Percentiles rank a stretch among this genome's conserved stretches.
Conservation (phyloP, 1,140 invertebrate species). For the Bactericera cockerelli region DNA sequence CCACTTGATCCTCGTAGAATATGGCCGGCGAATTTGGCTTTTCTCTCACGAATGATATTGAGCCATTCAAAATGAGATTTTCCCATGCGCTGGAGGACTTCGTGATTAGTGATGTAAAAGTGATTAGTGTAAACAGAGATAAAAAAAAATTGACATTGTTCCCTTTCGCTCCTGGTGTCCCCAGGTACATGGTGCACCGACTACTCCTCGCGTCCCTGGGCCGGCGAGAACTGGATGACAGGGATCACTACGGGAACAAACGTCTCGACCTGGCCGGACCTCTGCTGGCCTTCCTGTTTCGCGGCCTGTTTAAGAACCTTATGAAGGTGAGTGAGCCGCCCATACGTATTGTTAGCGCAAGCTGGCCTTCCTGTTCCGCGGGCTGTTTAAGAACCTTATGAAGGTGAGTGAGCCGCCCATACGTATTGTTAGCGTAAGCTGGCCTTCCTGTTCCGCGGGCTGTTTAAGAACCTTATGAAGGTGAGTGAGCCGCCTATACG, state of each 20-base stretch:
- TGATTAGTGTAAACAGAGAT: too few relatives aligned
- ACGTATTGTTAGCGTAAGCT: too few relatives aligned
- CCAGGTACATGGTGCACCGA: slow-evolving; percentile 92
- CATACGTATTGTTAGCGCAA: too few relatives aligned
- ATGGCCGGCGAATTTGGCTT: too few relatives aligned
- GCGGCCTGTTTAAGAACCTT: slow-evolving; percentile 76
- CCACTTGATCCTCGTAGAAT: too few relatives aligned
- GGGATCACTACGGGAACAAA: slow-evolving; percentile 99
- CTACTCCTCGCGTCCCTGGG: slow-evolving; percentile 86
- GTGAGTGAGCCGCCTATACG: too few relatives aligned
- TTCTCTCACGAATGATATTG: too few relatives aligned
- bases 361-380: slow-evolving; percentile 84
- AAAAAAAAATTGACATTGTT: not conserved
- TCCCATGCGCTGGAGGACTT: too few relatives aligned
- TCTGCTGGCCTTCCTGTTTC: slow-evolving; percentile 84
- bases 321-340: slow-evolving; percentile 55
- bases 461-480: slow-evolving; percentile 88
- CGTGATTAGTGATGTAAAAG: too few relatives aligned
- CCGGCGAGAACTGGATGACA: slow-evolving; percentile 86
- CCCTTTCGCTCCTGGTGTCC: slow-evolving; percentile 15
- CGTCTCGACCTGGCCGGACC: slow-evolving; percentile 93
- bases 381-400: slow-evolving; percentile 81
- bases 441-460: slow-evolving; percentile 81
- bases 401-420: too few relatives aligned
- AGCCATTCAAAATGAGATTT: too few relatives aligned